phyloP scores from a whole-genome alignment of 2,113 vertebrate species.

The Pterophyllum scalare region DNA sequence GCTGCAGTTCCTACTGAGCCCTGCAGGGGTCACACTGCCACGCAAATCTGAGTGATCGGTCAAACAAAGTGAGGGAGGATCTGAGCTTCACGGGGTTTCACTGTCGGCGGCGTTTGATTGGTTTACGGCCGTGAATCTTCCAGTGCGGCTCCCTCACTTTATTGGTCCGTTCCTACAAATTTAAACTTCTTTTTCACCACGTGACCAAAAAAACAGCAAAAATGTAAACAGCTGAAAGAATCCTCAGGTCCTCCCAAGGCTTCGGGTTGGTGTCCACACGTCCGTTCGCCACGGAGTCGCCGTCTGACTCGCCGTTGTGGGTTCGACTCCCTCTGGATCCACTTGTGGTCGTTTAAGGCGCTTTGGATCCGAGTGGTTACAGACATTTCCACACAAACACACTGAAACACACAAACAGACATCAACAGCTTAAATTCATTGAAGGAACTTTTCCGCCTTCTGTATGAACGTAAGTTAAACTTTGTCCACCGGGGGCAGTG shows the following conservation, averaged over 20 bases:
- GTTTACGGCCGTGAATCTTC: neutral
- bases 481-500: neutral
- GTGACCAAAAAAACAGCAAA: neutral
- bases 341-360: slow-evolving; percentile 57
- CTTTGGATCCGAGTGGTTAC: slow-evolving; percentile 34
- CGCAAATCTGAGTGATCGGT: neutral
- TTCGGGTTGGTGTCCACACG: neutral
- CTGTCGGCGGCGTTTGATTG: neutral
- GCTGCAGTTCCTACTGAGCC: neutral
- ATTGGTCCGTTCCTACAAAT: neutral
- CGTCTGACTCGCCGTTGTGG: neutral
- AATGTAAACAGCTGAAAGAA: slow-evolving; percentile 20
- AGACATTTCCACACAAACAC: slow-evolving; percentile 89
- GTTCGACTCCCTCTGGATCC: slow-evolving; percentile 36
- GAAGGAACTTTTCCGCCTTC: neutral
- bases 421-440: neutral
- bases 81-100: neutral
- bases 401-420: slow-evolving; percentile 59
- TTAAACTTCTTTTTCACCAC: neutral
- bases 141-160: neutral
- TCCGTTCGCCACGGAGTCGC: neutral
- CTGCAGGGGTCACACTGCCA: neutral
- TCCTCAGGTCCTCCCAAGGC: neutral
- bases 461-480: neutral
- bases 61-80: neutral